Conservation (phyloP, 37 sponge, comb jelly and placozoan genomes). For the Mnemiopsis leidyi region DNA sequence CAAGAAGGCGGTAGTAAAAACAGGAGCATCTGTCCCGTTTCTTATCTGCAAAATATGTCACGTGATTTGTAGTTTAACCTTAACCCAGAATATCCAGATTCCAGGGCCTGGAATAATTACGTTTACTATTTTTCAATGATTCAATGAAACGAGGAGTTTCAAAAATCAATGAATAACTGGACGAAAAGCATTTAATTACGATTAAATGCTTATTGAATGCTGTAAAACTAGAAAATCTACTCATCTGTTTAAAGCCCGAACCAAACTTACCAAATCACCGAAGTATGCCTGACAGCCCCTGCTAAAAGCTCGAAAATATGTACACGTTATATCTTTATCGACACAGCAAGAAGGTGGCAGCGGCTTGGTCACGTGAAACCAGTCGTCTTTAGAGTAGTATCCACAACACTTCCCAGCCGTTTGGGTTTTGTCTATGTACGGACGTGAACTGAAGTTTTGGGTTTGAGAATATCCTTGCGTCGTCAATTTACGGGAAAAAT, state of each 20-base stretch:
- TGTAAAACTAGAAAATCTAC: too few species aligned
- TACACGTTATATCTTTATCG: not conserved
- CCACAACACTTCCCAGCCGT: constrained; percentile 40
- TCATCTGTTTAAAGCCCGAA: too few species aligned
- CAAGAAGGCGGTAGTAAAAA: not conserved
- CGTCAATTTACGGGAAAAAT: too few species aligned
- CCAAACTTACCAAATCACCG: constrained; percentile 18
- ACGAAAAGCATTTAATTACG: too few species aligned
- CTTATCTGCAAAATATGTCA: constrained; percentile 32
- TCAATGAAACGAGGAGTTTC: too few species aligned
- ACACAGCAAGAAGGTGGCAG: constrained; percentile 23
- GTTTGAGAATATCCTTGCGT: too few species aligned
- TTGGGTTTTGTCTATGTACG: constrained; percentile 34
- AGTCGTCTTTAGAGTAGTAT: not conserved
- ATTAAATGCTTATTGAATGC: too few species aligned
- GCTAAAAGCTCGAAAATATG: not conserved
- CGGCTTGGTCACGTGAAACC: not conserved
- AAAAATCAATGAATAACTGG: too few species aligned
- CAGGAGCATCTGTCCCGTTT: not conserved
- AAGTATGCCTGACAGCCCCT: not conserved
- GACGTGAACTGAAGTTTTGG: not conserved
- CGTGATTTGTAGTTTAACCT: too few species aligned
- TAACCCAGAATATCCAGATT: too few species aligned
- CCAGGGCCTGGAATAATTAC: too few species aligned
- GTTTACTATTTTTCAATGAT: too few species aligned